Evolutionary conservation across 1,140 invertebrate species (phyloP), one percentile per base, ranked within the genome.

Genomic region (Sitodiplosis mosellana): DNA sequence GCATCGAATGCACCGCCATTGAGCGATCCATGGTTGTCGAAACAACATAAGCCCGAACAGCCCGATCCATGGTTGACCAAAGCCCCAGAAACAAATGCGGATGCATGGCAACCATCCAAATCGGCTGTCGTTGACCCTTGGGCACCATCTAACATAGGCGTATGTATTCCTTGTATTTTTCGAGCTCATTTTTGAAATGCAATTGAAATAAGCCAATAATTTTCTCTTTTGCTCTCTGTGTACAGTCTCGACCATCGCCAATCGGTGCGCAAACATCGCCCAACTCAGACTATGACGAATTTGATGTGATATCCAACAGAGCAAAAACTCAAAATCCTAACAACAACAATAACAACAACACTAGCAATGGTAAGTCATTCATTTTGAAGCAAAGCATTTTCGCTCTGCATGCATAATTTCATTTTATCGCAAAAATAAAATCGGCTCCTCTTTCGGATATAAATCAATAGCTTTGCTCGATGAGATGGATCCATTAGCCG

Each of bases 241-340:
- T 45, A 19, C 18, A 49, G 48, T 19, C 33, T 12, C 17, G 17
- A 46, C 46, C n/a, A 33, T 46, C 48, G 36, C 37, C 45, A 8
- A 36, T 47, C 42, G 38, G 27, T 45, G 44, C 40, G n/a, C 45
- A 41, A 5, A 46, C 49, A 27, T 48, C 33, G 7, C 75, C 77
- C 17, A 70, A 76, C n/a, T 74, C 75, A 5, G 81, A 83, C 62
- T 68, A 86, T 56, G 82, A 86, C 62, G 84, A 88, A 61, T 88
- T 88, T 60, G 83, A 87, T 64, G 70, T 81, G 41, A 81, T 88
- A 52, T 80, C 80, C 36, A 85, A 86, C 65, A 65, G 71, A 45
- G 68, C 68, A 52, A 64, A 63, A 50, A 63, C 64, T 19, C 61
- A 61, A 49, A 58, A 53, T 47, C 53, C 55, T 15, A 60, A 59